Percentiles rank a stretch among this genome's conserved stretches.
These are phyloP conservation scores for Drosophila chauvacae DNA, from an alignment of 1,140 invertebrate species.

Conservation along the genomic window DNA sequence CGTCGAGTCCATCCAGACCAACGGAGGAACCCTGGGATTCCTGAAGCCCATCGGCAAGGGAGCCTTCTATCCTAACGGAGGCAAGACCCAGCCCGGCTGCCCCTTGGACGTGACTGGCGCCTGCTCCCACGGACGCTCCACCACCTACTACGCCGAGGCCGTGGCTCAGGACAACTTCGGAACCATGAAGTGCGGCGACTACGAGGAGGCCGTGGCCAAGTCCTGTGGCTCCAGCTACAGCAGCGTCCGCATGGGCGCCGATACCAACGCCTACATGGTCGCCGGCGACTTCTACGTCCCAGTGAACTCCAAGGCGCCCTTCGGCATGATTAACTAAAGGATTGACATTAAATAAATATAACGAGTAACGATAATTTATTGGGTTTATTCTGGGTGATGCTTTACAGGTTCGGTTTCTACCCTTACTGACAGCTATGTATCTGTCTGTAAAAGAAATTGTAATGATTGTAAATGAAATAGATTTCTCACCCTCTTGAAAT, in stretches of 20 bases:
- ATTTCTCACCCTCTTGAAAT: too few species aligned
- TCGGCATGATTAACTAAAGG: conserved; percentile 75
- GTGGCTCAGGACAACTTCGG: conserved; percentile 64
- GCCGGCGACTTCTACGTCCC: conserved; percentile 72
- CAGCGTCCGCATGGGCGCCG: conserved; percentile 84
- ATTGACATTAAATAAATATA: conserved; percentile 29
- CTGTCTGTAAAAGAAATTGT: neutral
- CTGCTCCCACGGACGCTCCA: conserved; percentile 85
- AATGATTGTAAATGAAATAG: too few species aligned
- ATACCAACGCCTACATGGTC: conserved; percentile 76
- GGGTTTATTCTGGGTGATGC: neutral
- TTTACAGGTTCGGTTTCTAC: neutral
- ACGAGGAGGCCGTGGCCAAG: conserved; percentile 56
- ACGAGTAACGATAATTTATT: neutral
- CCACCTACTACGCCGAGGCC: conserved; percentile 87
- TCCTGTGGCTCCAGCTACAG: conserved; percentile 66
- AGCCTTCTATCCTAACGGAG: conserved; percentile 86
- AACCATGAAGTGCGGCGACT: conserved; percentile 61
- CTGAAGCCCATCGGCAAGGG: conserved; percentile 84
- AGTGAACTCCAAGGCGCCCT: conserved; percentile 71
- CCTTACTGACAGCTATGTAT: neutral
- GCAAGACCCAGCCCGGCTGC: conserved; percentile 86
- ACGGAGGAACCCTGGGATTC: conserved; percentile 85
- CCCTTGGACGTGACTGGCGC: conserved; percentile 69
- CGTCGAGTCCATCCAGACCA: conserved; percentile 86